Evolutionary conservation across 37 sponge, comb jelly and placozoan species (phyloP), one percentile per base, ranked within the genome.

Genomic region (Beroe ovata): DNA sequence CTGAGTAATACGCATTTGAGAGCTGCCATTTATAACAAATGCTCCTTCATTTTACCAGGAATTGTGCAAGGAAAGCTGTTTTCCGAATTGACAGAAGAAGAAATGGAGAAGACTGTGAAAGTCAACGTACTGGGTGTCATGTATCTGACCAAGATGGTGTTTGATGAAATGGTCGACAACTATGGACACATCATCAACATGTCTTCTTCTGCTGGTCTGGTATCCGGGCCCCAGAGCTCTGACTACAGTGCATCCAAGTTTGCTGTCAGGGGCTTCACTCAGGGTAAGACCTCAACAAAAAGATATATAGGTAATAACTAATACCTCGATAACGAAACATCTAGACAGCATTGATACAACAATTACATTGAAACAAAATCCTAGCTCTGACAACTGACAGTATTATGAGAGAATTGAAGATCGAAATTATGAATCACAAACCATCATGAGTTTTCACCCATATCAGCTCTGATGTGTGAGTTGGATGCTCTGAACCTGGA

Each of bases 181-280:
- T 16, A 38, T 4, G 84, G 84, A 4, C 84, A 77, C 47, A 77
- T 77, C 41, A 25, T 77, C 26, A 77, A 77, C 84, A 36, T 77
- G 0, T 77, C 84, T 14, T 77, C 84, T 37, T 35, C 33, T 42
- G 84, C 47, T 36, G 84, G 84, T 1, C 39, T 77, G 1, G 25
- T 36, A 3, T 18, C 47, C 1, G 84, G 84, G 6, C 33, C 84
- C 28, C 2, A 19, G 22, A 40, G 26, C 23, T 11, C 84, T n/a
- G n/a, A 21, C 28, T 77, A 77, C 54, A 23, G 36, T 42, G 84
- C 84, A 22, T 77, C 84, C 84, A 77, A 77, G 84, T 77, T 77
- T 23, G 84, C 28, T 23, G 54, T 77, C 54, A 11, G 84, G 23
- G 84, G 84, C 33, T 42, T 42, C 42, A 40, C 84, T 42, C 84